These are phyloP conservation scores for Chloroceryle inda DNA, from an alignment of 2,797 vertebrate genomes.

Conservation along the genomic window DNA sequence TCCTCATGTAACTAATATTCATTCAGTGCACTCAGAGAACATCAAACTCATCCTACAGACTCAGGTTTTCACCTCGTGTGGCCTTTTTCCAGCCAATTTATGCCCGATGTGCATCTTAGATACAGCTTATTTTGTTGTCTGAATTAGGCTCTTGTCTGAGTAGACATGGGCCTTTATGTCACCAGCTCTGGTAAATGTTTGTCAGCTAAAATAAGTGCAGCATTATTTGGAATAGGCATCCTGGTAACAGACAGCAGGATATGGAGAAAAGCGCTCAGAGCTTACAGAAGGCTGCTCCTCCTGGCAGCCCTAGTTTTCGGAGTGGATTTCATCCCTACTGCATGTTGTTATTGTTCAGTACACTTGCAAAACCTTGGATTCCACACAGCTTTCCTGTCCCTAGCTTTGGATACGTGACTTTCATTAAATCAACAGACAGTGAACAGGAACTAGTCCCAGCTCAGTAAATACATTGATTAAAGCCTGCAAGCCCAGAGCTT, in stretches of 20 bases:
- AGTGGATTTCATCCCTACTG: neutral
- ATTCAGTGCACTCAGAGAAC: neutral
- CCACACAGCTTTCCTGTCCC: neutral
- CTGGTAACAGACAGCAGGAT: neutral
- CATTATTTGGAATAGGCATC: neutral
- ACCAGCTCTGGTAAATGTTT: neutral
- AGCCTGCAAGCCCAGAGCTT: neutral
- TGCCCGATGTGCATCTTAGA: neutral
- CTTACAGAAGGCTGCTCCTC: neutral
- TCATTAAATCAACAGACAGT: neutral
- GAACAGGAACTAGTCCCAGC: neutral
- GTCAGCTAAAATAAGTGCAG: neutral
- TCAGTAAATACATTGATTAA: neutral
- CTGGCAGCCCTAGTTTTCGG: neutral
- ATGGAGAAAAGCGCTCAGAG: neutral
- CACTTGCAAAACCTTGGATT: neutral
- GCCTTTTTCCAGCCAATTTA: neutral
- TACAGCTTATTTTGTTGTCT: neutral
- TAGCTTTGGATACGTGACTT: neutral
- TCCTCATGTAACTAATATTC: neutral
- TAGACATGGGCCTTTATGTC: neutral
- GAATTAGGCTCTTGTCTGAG: neutral
- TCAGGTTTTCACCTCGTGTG: neutral
- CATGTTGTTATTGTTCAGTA: neutral
- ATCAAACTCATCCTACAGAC: neutral